Percentiles rank a stretch among this genome's conserved stretches.
These are phyloP conservation scores for Aspidiotus destructor DNA, from an alignment of 2,888 invertebrate species.

Conservation along the genomic window DNA sequence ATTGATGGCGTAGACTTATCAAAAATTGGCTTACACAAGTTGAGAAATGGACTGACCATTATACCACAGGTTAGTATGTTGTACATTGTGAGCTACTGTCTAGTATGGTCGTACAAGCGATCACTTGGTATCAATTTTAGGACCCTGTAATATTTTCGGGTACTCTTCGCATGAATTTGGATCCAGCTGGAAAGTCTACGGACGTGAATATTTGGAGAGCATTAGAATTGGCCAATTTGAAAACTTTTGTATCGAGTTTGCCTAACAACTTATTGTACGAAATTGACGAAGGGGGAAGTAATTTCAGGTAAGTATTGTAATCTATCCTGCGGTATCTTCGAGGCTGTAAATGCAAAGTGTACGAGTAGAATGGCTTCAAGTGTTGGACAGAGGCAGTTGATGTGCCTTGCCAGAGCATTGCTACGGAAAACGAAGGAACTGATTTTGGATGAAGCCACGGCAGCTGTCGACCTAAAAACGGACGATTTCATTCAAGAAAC, in stretches of 20 bases:
- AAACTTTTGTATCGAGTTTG: constrained; percentile 67
- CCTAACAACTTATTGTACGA: constrained; percentile 68
- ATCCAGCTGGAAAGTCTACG: constrained; percentile 68
- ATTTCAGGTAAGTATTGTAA: constrained; percentile 43
- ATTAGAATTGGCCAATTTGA: constrained; percentile 81
- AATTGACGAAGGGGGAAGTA: constrained; percentile 85
- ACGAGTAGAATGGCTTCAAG: no score
- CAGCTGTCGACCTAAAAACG: no score
- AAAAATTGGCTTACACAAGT: constrained; percentile 70
- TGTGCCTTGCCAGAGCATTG: no score
- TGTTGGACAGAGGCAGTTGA: no score
- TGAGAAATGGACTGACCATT: constrained; percentile 54
- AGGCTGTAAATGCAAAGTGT: no score
- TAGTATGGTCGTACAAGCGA: no score
- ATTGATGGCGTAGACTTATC: constrained; percentile 78
- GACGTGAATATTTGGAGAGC: constrained; percentile 83
- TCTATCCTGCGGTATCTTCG: no score
- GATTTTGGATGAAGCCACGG: no score
- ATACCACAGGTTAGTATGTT: constrained; percentile 43
- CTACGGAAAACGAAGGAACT: no score
- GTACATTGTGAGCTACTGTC: no score
- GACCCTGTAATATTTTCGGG: constrained; percentile 94
- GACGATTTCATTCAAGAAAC: no score
- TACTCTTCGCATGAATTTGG: constrained; percentile 78
- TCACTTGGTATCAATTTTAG: constrained; percentile 43